Percentiles rank a stretch among this genome's conserved stretches.
These are phyloP conservation scores for Drosophila hamatofila DNA, from an alignment of 2,888 invertebrate species.

Conservation along the genomic window DNA sequence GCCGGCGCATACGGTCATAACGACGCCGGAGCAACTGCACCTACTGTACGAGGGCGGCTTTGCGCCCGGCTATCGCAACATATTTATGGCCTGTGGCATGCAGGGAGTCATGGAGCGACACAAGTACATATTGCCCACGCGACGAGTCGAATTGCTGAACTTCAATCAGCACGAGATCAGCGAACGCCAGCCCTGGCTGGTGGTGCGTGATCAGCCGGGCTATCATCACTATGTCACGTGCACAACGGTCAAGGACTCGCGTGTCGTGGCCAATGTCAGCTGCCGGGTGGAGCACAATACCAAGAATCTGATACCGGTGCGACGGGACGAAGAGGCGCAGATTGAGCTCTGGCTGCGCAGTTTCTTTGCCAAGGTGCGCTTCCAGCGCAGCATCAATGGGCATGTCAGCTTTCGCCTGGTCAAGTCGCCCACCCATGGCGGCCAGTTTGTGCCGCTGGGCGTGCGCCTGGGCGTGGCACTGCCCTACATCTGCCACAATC, in stretches of 20 bases:
- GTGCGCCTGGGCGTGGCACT: slow-evolving; percentile 92
- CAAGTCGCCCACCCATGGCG: slow-evolving; percentile 87
- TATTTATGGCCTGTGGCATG: slow-evolving; percentile 91
- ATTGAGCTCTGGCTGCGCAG: slow-evolving; percentile 90
- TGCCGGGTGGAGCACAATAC: slow-evolving; percentile 90
- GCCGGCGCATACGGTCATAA: slow-evolving; percentile 89
- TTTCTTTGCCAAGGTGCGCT: slow-evolving; percentile 89
- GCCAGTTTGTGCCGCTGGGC: slow-evolving; percentile 88
- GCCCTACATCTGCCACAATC: slow-evolving; percentile 92
- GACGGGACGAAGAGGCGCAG: slow-evolving; percentile 85
- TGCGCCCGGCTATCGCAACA: slow-evolving; percentile 85
- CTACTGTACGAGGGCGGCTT: slow-evolving; percentile 89
- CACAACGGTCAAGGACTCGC: slow-evolving; percentile 92
- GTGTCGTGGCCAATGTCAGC: slow-evolving; percentile 92
- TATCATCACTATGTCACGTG: slow-evolving; percentile 90
- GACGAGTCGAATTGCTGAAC: slow-evolving; percentile 88
- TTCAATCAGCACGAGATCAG: slow-evolving; percentile 89
- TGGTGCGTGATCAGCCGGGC: slow-evolving; percentile 91
- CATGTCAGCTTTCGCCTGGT: slow-evolving; percentile 92
- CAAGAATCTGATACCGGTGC: slow-evolving; percentile 88
- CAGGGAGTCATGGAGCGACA: slow-evolving; percentile 90
- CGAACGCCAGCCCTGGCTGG: slow-evolving; percentile 91
- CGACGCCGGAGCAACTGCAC: slow-evolving; percentile 89
- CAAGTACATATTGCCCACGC: slow-evolving; percentile 89
- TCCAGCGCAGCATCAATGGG: slow-evolving; percentile 90